Base-by-base conservation (phyloP, 92 coral and sea anemone species). In the Bergia puertoricense region DNA sequence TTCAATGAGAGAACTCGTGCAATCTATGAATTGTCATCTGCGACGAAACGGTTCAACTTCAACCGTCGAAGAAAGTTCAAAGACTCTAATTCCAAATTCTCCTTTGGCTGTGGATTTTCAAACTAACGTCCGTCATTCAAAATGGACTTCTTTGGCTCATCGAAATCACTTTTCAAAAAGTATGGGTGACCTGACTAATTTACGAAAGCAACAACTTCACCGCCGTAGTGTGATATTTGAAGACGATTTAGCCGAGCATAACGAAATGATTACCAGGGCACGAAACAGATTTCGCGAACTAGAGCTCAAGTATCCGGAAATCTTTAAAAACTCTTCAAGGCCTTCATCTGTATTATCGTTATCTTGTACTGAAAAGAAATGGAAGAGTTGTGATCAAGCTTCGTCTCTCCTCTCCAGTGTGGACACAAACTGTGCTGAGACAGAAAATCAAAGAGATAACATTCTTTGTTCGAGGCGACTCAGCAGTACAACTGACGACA, bases 301-400 rank as follows among this genome's bases (percentile, higher is more conserved):
- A 23, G 99, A 97, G 86, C 90, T 92, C 6, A 97, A 97, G 86
- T 97, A 97, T 56, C 98, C 98, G 10, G 98, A 95, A 54, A 91
- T 95, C 23, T 95, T 95, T 88, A 90, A 91, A 80, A 87, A 93
- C 75, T 91, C 89, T 18, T 57, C 98, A 74, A 91, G 93, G 44
- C 87, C 92, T 37, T 81, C 92, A 18, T 95, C 96, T 76, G 68
- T 91, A 18, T 76, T 91, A 42, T 93, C 93, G 37, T 72, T 94
- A 50, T 77, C 88, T 77, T 76, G 36, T 71, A 46, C 56, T 84
- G 66, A 46, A 71, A 71, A 71, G 37, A 84, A 84, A 18, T 84
- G 78, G 79, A 84, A 54, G 44, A 84, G 67, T 16, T 73, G n/a
- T 39, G 77, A 71, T 71, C 79, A 69, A 30, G 23, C 1, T 22